Percentiles rank a stretch among this genome's conserved stretches.
Conservation (phyloP, 1,140 invertebrate species). For the Lucilia sericata region DNA sequence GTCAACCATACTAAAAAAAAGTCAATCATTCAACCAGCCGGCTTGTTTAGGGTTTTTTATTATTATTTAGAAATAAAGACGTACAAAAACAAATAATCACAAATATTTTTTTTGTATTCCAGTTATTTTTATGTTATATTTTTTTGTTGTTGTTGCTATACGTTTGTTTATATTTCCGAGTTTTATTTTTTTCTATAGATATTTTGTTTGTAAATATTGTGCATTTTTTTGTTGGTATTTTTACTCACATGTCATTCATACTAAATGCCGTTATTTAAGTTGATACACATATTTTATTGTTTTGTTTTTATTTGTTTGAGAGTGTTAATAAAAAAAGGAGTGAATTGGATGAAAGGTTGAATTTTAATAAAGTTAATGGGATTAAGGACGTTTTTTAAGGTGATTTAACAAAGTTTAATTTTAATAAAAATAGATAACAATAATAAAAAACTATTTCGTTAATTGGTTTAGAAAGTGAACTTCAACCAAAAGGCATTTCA, state of each 20-base stretch:
- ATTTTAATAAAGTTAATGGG: too few species aligned
- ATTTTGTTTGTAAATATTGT: neutral
- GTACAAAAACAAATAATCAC: neutral
- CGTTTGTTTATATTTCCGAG: constrained; percentile 15
- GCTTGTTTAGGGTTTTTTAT: neutral
- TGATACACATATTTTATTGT: too few species aligned
- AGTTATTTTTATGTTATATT: neutral
- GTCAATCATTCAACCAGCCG: neutral
- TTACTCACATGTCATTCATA: constrained; percentile 11
- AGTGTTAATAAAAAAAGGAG: too few species aligned
- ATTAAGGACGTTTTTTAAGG: too few species aligned
- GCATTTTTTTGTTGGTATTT: neutral
- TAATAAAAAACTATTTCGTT: too few species aligned
- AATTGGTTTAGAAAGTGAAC: too few species aligned
- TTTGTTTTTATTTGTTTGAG: too few species aligned
- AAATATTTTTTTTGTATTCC: neutral
- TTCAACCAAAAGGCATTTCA: too few species aligned
- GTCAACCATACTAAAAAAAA: neutral
- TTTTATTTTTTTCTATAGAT: neutral
- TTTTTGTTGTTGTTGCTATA: neutral
- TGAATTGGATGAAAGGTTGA: too few species aligned
- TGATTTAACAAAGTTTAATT: too few species aligned
- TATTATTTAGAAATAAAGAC: neutral
- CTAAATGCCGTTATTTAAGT: neutral
- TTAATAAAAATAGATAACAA: too few species aligned